These are phyloP conservation scores for Ctenicera cuprea DNA, from an alignment of 2,888 invertebrate species.

Conservation along the genomic window DNA sequence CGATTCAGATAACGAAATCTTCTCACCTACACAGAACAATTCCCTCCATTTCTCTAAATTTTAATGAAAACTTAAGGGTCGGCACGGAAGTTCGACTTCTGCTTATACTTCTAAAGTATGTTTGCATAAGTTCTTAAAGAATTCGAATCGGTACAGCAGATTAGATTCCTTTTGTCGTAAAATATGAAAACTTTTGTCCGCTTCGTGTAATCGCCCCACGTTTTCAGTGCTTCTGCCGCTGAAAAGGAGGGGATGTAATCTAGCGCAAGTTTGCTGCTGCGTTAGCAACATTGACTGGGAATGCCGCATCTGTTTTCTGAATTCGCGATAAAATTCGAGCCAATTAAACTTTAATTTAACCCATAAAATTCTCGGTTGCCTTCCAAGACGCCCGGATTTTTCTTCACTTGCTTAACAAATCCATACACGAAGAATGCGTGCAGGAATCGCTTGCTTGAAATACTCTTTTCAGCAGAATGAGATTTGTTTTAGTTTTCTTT, in stretches of 20 bases:
- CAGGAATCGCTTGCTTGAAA: neutral
- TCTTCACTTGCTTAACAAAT: neutral
- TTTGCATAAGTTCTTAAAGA: constrained; percentile 25
- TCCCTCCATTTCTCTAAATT: neutral
- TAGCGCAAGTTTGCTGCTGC: constrained; percentile 11
- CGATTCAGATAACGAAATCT: too few species aligned
- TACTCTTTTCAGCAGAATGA: neutral
- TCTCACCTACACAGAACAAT: neutral
- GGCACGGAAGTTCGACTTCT: constrained; percentile 16
- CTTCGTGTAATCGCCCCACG: constrained; percentile 9
- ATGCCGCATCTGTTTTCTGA: constrained; percentile 35
- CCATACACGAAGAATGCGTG: constrained; percentile 4
- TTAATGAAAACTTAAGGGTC: constrained; percentile 7
- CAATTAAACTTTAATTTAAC: constrained; percentile 35
- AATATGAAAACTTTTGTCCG: constrained; percentile 30
- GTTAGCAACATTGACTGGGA: constrained; percentile 32
- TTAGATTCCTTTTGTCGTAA: constrained; percentile 27
- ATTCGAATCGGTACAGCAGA: constrained; percentile 18
- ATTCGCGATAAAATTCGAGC: constrained; percentile 34
- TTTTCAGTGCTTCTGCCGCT: constrained; percentile 3
- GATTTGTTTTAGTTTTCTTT: constrained; percentile 9
- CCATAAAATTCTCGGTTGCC: constrained; percentile 14
- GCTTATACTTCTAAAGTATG: constrained; percentile 22
- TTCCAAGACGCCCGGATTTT: neutral
- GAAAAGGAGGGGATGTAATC: constrained; percentile 1